Base-by-base conservation (phyloP, 1,140 invertebrate species). In the Lithobius niger region DNA sequence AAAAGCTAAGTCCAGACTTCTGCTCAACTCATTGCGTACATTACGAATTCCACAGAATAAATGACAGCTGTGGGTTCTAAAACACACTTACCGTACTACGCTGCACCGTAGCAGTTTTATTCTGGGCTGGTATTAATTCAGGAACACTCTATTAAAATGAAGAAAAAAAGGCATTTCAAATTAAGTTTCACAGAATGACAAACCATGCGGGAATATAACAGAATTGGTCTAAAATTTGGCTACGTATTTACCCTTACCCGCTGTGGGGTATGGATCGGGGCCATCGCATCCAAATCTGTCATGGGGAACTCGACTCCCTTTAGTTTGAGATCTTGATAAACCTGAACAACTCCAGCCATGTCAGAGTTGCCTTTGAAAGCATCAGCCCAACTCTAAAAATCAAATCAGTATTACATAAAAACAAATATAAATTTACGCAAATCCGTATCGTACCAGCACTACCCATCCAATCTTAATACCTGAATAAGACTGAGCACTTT, bases 241-340 rank as follows among this genome's bases (percentile, higher is more conserved):
- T 25, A 26, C 26, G n/a, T n/a, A 36, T 36, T 36, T 36, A 36
- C 31, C n/a, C 70, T 77, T 79, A 96, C 92, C 74, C 90, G 80
- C 68, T 93, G 86, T 55, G 95, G 95, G 58, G 95, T 98, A 64
- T 93, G 87, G 59, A 98, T 98, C 0, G 95, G 95, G 27, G 91
- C 93, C 81, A 94, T 86, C 15, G 86, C 77, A 70, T 98, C 94
- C 45, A 95, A 71, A 71, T 97, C 89, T 13, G 90, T 91, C 76
- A 90, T 85, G 13, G 96, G 96, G 71, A 99, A 99, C 69, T 98
- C 93, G 56, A 99, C 93, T 45, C 95, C 95, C 75, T 98, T 98
- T 45, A 80, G 79, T 65, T 89, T 87, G 4, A 99, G 75, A 64
- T 99, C 94, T 67, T 88, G 82, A 74, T 98, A 97, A 45, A 97